Evolutionary conservation across 2,113 vertebrate species (phyloP), one percentile per base, ranked within the genome.

Genomic region (Acanthochromis polyacanthus): DNA sequence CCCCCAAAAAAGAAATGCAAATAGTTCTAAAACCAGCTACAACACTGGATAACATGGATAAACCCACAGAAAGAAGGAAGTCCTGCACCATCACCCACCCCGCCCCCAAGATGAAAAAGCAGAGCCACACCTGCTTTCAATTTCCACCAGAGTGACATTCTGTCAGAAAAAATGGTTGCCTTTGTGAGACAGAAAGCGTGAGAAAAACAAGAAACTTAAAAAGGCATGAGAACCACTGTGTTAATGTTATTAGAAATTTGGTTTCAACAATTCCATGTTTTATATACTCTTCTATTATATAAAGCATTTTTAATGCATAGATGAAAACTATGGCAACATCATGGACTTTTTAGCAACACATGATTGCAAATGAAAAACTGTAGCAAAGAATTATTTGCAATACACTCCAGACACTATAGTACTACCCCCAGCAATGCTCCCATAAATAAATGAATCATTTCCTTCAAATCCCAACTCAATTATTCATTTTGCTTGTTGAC

Each of bases 91-190:
- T 1, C 25, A 10, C 53, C 40, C 14, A 56, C 1, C 25, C 12
- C 53, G 6, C 20, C 19, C 67, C 53, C 17, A 17, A 72, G 75
- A 90, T 68, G 82, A 84, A 88, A 64, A 61, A 73, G 76, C 76
- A 25, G 52, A 68, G 72, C 82, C 78, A 90, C 93, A 93, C 92
- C 93, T 93, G 93, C 87, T 91, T 93, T 87, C 90, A 89, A 91
- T 94, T 93, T 91, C 71, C 78, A 76, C 79, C 81, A 72, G 89
- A 89, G 84, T 89, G 81, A 86, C 87, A 90, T 88, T 79, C 84
- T 72, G 83, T 75, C 69, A 57, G 73, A 75, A 90, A 94, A 91
- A 93, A 93, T 90, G 87, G 82, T n/a, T 0, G 70, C 75, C 88
- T 93, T 90, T 93, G 91, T 93, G 86, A 64, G 73, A 64, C 57